These are phyloP conservation scores for Drosophila rellima DNA, from an alignment of 2,888 invertebrate species.

Conservation along the genomic window DNA sequence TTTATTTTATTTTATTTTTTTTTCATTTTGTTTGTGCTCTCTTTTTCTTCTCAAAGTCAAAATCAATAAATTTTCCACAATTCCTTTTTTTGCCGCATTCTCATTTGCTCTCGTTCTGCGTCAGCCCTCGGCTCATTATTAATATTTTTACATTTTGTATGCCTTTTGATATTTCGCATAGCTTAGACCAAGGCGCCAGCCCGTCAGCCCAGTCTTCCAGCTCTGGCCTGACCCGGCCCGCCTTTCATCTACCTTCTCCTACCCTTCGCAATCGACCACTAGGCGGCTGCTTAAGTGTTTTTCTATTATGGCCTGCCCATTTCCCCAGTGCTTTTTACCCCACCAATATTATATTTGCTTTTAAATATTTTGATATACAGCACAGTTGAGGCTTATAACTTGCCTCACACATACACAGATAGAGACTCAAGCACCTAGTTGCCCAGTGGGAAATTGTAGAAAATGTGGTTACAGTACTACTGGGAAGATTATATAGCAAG, in stretches of 20 bases:
- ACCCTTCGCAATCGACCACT: constrained; percentile 38
- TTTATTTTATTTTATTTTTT: constrained; percentile 23
- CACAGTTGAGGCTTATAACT: constrained; percentile 75
- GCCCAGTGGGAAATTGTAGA: constrained; percentile 38
- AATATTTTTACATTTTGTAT: constrained; percentile 81
- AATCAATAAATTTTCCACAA: constrained; percentile 82
- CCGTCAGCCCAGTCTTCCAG: constrained; percentile 4
- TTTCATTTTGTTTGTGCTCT: constrained; percentile 19
- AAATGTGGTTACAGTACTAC: constrained; percentile 2
- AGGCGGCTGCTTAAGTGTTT: constrained; percentile 78
- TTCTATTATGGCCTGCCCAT: constrained; percentile 74
- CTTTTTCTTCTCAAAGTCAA: constrained; percentile 71
- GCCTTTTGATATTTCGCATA: constrained; percentile 63
- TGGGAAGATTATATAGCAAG: background rate
- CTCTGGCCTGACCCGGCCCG: background rate
- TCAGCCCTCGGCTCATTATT: constrained; percentile 75
- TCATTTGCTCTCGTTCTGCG: constrained; percentile 61
- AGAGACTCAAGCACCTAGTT: constrained; percentile 13
- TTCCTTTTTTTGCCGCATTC: constrained; percentile 44
- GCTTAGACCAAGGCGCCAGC: constrained; percentile 49
- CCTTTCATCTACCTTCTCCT: background rate
- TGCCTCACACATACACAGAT: constrained; percentile 47
- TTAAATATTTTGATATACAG: constrained; percentile 85
- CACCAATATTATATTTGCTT: constrained; percentile 82
- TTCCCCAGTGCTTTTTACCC: constrained; percentile 61